phyloP scores from a whole-genome alignment of 1,140 invertebrate species.

The Drosophila arawakana region DNA sequence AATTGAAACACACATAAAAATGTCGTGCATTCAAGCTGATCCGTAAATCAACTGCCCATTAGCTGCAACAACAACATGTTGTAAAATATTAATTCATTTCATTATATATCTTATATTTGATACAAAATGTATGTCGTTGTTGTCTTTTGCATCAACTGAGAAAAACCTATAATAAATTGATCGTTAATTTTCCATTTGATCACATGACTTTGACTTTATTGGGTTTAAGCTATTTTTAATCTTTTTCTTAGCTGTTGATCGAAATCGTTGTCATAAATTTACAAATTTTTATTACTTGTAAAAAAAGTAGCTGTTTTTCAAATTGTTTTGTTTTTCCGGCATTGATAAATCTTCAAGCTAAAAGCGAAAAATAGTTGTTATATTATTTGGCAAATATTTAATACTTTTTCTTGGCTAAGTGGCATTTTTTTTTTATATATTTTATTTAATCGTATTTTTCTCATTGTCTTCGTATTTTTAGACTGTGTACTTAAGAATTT shows the following conservation, averaged over 20 bases:
- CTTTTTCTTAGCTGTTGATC: background rate
- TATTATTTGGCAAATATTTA: too few species aligned
- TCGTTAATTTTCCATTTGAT: conserved; percentile 21
- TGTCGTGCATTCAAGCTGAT: conserved; percentile 51
- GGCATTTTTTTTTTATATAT: too few species aligned
- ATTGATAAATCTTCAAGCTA: too few species aligned
- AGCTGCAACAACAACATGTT: conserved; percentile 42
- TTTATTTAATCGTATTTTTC: too few species aligned
- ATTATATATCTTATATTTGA: conserved; percentile 25
- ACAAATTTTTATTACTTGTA: conserved; percentile 19
- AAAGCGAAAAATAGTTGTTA: too few species aligned
- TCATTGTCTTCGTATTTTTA: too few species aligned
- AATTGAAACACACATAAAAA: conserved; percentile 71
- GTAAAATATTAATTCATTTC: conserved; percentile 46
- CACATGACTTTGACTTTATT: conserved; percentile 34
- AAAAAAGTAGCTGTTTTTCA: background rate
- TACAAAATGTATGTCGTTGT: conserved; percentile 6
- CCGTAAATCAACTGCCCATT: conserved; percentile 74
- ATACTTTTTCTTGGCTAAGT: too few species aligned
- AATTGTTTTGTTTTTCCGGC: background rate
- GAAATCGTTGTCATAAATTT: conserved; percentile 18
- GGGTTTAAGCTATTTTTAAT: conserved; percentile 18
- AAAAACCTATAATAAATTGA: conserved; percentile 20
- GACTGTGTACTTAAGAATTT: too few species aligned
- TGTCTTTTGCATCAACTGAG: conserved; percentile 13